phyloP scores from a whole-genome alignment of 2,113 vertebrate genomes.

The Pithys albifrons region DNA sequence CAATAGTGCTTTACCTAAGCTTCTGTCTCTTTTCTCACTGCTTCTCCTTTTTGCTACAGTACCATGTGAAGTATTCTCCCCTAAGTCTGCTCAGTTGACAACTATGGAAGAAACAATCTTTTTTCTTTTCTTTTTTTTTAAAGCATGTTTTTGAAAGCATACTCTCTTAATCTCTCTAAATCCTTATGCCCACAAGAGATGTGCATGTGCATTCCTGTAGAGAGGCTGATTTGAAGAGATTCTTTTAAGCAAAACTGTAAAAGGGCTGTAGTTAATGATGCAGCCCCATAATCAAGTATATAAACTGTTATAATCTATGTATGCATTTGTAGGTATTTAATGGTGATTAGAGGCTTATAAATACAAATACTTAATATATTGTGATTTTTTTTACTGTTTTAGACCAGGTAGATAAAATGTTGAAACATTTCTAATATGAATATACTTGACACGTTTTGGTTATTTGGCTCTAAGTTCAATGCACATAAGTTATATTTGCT shows the following conservation, averaged over 20 bases:
- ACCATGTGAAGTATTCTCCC: accelerated
- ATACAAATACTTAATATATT: not conserved
- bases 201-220: not conserved
- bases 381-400: not conserved
- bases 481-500: not conserved
- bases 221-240: not conserved
- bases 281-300: not conserved
- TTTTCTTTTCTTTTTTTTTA: not conserved
- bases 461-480: not conserved
- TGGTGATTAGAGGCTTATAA: not conserved
- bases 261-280: not conserved
- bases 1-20: not conserved
- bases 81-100: not conserved
- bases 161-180: not conserved
- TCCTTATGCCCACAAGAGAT: not conserved
- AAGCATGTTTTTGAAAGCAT: not conserved
- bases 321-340: not conserved
- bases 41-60: not conserved
- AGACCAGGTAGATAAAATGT: not conserved
- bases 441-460: not conserved
- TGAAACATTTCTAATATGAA: not conserved
- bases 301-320: not conserved
- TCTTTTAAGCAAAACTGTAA: not conserved
- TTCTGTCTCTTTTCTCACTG: not conserved
- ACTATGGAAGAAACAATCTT: not conserved